phyloP scores from a whole-genome alignment of 2,888 invertebrate genomes.

The Apodemia hepburni region DNA sequence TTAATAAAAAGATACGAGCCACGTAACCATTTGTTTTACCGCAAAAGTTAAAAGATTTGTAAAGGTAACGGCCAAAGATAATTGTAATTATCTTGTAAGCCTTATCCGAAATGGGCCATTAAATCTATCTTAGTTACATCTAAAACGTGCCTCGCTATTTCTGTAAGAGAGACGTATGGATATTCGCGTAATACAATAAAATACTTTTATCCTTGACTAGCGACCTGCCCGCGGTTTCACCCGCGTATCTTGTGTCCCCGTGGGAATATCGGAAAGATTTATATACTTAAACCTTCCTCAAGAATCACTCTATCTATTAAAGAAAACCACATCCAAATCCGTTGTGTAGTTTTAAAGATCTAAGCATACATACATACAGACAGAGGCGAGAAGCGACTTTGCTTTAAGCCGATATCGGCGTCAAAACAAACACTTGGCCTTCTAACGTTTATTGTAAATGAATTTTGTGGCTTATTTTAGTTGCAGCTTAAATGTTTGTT shows the following conservation, averaged over 20 bases:
- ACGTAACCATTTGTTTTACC: slow-evolving; percentile 2
- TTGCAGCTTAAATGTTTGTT: not conserved
- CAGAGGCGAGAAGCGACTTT: too few species aligned
- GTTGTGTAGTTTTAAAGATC: too few species aligned
- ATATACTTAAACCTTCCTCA: too few species aligned
- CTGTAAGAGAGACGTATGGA: not conserved
- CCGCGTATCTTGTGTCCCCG: too few species aligned
- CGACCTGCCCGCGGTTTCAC: too few species aligned
- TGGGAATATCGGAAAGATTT: too few species aligned
- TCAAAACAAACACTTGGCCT: slow-evolving; percentile 27
- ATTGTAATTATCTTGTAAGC: slow-evolving; percentile 6
- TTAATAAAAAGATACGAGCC: not conserved
- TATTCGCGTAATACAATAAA: slow-evolving; percentile 7
- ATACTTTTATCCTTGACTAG: not conserved
- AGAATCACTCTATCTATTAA: too few species aligned
- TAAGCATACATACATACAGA: too few species aligned
- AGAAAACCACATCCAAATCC: too few species aligned
- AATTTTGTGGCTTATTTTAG: slow-evolving; percentile 6
- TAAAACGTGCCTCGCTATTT: slow-evolving; percentile 8
- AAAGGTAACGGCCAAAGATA: slow-evolving; percentile 7
- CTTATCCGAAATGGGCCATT: slow-evolving; percentile 3
- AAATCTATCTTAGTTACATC: not conserved
- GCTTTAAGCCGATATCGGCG: slow-evolving; percentile 31
- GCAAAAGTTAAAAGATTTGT: slow-evolving; percentile 3
- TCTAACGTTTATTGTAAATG: slow-evolving; percentile 15